phyloP scores from a whole-genome alignment of 2,888 invertebrate species.

The Meandrusa payeni region DNA sequence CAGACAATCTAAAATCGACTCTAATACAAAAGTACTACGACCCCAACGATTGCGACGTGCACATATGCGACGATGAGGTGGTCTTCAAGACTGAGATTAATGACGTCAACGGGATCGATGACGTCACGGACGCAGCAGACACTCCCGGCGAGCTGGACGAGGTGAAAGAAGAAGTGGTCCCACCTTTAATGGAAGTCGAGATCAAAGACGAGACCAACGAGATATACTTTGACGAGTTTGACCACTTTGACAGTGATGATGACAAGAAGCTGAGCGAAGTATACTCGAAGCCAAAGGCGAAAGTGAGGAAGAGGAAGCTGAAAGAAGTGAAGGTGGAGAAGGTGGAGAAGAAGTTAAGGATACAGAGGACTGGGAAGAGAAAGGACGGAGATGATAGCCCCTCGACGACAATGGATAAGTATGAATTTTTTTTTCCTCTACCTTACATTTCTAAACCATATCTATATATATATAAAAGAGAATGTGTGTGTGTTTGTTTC shows the following conservation, averaged over 20 bases:
- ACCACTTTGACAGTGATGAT: slow-evolving; percentile 50
- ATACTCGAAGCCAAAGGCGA: slow-evolving; percentile 28
- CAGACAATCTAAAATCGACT: slow-evolving; percentile 37
- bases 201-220: slow-evolving; percentile 50
- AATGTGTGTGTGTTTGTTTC: no score
- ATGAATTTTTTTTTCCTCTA: no score
- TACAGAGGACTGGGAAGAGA: slow-evolving; percentile 28
- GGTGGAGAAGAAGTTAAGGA: slow-evolving; percentile 30
- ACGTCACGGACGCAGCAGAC: not conserved
- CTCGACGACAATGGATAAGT: slow-evolving; percentile 50
- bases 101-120: slow-evolving; percentile 1
- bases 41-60: slow-evolving; percentile 40
- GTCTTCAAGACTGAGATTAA: slow-evolving; percentile 33
- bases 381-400: slow-evolving; percentile 39
- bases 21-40: slow-evolving; percentile 44
- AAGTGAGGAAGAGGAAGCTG: slow-evolving; percentile 32
- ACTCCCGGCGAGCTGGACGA: slow-evolving; percentile 1
- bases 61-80: slow-evolving; percentile 35
- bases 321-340: slow-evolving; percentile 31
- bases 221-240: slow-evolving; percentile 53
- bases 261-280: slow-evolving; percentile 53
- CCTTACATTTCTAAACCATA: no score
- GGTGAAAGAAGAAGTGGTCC: slow-evolving; percentile 26
- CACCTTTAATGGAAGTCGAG: slow-evolving; percentile 36
- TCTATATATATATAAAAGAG: no score